Base-by-base conservation (phyloP, 1,140 invertebrate species). In the Frieseomelitta varia region DNA sequence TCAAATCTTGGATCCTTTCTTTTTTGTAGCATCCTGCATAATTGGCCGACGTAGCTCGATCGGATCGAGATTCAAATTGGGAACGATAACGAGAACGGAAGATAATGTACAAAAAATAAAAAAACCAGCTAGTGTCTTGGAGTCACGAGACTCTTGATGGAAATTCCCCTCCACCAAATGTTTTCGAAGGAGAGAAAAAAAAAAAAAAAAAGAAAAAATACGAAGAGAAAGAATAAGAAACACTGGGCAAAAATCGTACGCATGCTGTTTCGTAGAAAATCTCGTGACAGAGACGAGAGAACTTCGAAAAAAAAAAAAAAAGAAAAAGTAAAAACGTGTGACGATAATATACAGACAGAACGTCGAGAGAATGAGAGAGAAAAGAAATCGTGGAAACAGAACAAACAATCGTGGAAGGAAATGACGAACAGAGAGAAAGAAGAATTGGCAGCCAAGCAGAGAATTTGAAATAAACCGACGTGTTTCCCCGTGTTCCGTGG, bases 251-350 rank as follows among this genome's bases (percentile, higher is more conserved):
- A 77, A 77, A 47, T 63, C 58, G 55, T 63, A 88, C 30, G 72
- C 87, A 89, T 89, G 87, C 88, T 77, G 75, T 47, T 68, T 76
- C 77, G 63, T 55, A 39, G 47, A 86, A 79, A 74, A 82, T 67
- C 67, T 81, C 71, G 81, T 61, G 61, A 67, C 27, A 15, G n/a
- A 51, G 63, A 63, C 24, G n/a, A 61, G n/a, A 27, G 8, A 65
- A 65, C 27, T n/a, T 10, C 24, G 63, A 65, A 47, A 10, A 8
- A 8, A 47, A 47, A 47, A 47, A 47, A 10, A 47, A 11, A 0
- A 11, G 0, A 47, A 10, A 47, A 47, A 47, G 8, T 8, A 30
- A 30, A 30, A 30, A 30, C 58, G 56, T 67, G n/a, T 65, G 63
- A 10, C 30, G 76, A 79, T 67, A 53, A 67, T 78, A 67, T 67